phyloP scores from a whole-genome alignment of 2,888 invertebrate genomes.

The Tipula vernalis region DNA sequence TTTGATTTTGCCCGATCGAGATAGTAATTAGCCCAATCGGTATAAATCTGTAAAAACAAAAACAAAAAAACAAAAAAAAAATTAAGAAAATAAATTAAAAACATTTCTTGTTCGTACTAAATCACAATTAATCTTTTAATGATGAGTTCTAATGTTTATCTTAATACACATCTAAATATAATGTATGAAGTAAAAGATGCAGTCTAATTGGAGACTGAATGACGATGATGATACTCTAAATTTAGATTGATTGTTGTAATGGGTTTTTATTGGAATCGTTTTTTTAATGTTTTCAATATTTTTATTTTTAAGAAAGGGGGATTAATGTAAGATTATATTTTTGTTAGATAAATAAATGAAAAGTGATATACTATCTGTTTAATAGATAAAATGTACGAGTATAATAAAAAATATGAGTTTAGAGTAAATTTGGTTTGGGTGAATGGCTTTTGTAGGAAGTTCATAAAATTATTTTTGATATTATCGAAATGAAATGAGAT shows the following conservation, averaged over 20 bases:
- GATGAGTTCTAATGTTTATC: background rate
- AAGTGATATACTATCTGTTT: background rate
- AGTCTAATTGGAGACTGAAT: background rate
- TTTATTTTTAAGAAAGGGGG: background rate
- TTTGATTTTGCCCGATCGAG: constrained; percentile 83
- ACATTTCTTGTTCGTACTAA: background rate
- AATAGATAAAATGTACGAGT: background rate
- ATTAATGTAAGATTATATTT: background rate
- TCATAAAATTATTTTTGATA: background rate
- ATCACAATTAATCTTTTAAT: background rate
- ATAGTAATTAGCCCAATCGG: constrained; percentile 97
- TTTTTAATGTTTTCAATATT: background rate
- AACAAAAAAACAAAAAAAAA: too few species aligned
- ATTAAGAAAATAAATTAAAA: background rate
- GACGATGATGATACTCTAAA: background rate
- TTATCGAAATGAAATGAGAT: background rate
- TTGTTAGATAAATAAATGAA: background rate
- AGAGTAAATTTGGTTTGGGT: background rate
- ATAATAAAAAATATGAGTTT: background rate
- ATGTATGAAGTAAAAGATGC: background rate
- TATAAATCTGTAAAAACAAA: constrained; percentile 79
- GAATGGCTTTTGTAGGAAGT: background rate
- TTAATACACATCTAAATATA: background rate
- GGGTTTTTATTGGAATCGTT: background rate
- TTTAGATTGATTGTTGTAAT: background rate